These are phyloP conservation scores for Anniella stebbinsi DNA, from an alignment of 2,797 vertebrate species.

Conservation along the genomic window DNA sequence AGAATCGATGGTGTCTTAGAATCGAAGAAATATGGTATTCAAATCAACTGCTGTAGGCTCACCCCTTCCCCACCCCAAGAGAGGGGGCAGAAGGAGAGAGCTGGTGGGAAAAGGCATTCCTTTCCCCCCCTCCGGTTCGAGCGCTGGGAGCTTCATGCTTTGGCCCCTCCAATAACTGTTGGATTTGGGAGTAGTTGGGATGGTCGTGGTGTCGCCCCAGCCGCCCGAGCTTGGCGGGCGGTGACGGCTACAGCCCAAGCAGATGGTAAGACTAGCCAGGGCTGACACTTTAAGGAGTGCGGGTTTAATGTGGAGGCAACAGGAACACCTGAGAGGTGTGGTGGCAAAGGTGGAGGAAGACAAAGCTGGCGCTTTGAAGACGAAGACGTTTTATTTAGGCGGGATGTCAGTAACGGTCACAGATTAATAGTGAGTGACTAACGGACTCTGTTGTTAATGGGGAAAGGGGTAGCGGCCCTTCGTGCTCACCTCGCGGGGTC, in stretches of 20 bases:
- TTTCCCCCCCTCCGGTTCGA: accelerated
- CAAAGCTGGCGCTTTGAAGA: too few species aligned
- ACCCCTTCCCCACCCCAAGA: background rate
- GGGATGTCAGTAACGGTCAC: too few species aligned
- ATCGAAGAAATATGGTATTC: too few species aligned
- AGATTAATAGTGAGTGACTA: too few species aligned
- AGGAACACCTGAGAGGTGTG: background rate
- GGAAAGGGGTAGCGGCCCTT: too few species aligned
- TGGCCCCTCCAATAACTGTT: background rate
- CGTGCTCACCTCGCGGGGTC: too few species aligned
- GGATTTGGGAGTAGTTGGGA: background rate
- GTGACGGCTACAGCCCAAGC: background rate
- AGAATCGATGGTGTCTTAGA: too few species aligned
- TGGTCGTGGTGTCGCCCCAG: background rate
- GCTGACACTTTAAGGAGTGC: background rate
- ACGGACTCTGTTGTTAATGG: too few species aligned
- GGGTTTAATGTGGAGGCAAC: background rate
- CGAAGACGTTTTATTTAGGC: too few species aligned
- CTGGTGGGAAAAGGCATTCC: too few species aligned
- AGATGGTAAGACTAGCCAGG: background rate
- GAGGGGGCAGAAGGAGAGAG: too few species aligned
- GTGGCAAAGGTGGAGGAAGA: background rate
- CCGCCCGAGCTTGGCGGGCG: background rate
- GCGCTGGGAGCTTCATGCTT: background rate
- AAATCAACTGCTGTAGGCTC: background rate